A percentile compares a stretch with the other conserved stretches of the same genome.
Evolutionary conservation across 2,888 invertebrate species (phyloP).

Genomic region (Hyles lineata): DNA sequence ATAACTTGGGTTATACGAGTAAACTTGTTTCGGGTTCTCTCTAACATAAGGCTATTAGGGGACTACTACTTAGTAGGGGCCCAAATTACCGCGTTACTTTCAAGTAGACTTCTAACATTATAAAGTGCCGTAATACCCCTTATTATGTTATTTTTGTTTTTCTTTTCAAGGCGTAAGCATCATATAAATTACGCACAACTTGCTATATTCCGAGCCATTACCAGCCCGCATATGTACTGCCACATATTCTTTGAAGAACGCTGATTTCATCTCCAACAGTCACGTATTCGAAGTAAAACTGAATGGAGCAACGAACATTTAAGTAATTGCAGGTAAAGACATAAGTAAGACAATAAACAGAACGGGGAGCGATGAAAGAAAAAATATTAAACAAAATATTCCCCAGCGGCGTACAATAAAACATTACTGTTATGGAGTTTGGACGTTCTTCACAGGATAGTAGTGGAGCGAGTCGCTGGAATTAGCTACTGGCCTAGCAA

Average conservation of each 20-base stretch:
- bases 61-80: too few species aligned
- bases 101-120: too few species aligned
- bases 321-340: conserved; percentile 17
- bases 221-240: too few species aligned
- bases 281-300: conserved; percentile 9
- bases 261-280: background rate
- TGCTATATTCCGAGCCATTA: too few species aligned
- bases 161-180: too few species aligned
- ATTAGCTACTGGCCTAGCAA: background rate
- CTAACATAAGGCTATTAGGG: too few species aligned
- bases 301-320: conserved; percentile 11
- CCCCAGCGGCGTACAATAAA: conserved; percentile 32
- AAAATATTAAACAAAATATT: conserved; percentile 31
- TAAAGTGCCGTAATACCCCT: too few species aligned
- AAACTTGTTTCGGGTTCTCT: too few species aligned
- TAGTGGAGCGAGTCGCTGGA: background rate
- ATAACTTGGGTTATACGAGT: too few species aligned
- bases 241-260: background rate
- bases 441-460: conserved; percentile 3
- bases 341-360: conserved; percentile 26
- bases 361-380: conserved; percentile 28
- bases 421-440: conserved; percentile 14
- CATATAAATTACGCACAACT: too few species aligned
- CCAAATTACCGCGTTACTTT: too few species aligned
- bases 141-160: too few species aligned